Conservation (phyloP, 2,797 vertebrate species). For the Dallia pectoralis region DNA sequence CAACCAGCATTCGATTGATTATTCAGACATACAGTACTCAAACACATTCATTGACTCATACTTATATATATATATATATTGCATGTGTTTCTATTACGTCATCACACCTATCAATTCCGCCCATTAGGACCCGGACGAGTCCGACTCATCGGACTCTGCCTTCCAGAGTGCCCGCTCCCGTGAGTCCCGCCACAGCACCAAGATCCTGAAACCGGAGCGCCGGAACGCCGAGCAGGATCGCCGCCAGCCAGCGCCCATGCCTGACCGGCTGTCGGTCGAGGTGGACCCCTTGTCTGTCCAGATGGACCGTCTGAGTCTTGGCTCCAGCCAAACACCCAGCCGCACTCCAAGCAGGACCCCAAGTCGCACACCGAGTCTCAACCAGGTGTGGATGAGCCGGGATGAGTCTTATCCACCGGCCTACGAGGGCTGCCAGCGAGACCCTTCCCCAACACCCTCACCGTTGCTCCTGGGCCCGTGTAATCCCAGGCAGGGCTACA, state of each 20-base stretch:
- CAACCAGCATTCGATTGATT: neutral
- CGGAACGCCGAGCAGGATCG: conserved; percentile 74
- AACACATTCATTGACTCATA: neutral
- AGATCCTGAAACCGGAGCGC: conserved; percentile 87
- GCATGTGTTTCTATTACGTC: neutral
- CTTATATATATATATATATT: neutral
- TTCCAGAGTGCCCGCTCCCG: conserved; percentile 95
- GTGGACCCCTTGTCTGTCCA: conserved; percentile 89
- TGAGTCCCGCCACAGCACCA: conserved; percentile 91
- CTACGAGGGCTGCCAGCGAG: conserved; percentile 71
- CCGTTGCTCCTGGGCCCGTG: conserved; percentile 87
- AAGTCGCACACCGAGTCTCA: conserved; percentile 90
- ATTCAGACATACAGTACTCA: neutral
- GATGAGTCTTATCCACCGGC: conserved; percentile 86
- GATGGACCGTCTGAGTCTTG: conserved; percentile 91
- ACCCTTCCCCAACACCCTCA: conserved; percentile 70
- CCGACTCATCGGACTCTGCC: conserved; percentile 94
- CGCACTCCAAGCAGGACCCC: conserved; percentile 78
- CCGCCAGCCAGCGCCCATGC: conserved; percentile 78
- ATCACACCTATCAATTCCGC: conserved; percentile 14
- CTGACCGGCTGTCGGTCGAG: conserved; percentile 86
- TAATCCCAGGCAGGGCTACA: conserved; percentile 87
- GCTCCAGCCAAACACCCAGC: conserved; percentile 75
- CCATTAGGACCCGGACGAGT: conserved; percentile 85
- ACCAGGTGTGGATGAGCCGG: conserved; percentile 91